Evolutionary conservation across 2,797 vertebrate species (phyloP).

Genomic region (Melanogrammus aeglefinus): DNA sequence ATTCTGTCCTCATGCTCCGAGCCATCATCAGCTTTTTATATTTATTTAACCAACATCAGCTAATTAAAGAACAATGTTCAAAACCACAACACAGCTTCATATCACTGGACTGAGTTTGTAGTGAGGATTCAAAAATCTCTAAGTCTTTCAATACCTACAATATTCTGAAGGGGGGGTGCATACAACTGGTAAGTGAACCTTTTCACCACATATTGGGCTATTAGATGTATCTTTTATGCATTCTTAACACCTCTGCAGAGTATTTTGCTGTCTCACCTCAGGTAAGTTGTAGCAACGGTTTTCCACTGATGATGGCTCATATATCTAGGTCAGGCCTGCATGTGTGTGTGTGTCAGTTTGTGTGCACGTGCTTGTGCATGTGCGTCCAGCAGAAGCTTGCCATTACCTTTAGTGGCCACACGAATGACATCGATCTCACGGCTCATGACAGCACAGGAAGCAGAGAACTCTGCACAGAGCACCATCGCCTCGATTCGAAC

Average conservation of each 20-base stretch:
- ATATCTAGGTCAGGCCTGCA: slow-evolving; percentile 52
- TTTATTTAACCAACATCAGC: not conserved
- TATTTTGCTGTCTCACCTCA: not conserved
- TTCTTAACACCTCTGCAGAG: not conserved
- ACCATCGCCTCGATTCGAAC: slow-evolving; percentile 95
- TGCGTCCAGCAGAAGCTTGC: not conserved
- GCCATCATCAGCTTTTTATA: not conserved
- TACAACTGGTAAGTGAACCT: not conserved
- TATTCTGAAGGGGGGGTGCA: not conserved
- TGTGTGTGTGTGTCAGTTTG: slow-evolving; percentile 12
- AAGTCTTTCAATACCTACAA: not conserved
- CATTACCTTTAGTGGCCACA: slow-evolving; percentile 86
- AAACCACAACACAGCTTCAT: not conserved
- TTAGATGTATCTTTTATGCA: not conserved
- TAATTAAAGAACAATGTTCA: not conserved
- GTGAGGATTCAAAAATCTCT: not conserved
- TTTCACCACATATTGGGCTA: not conserved
- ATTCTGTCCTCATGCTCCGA: not conserved
- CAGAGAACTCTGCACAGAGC: slow-evolving; percentile 87
- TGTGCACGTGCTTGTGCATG: not conserved
- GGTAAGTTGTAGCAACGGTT: slow-evolving; percentile 27
- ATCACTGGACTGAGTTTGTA: not conserved
- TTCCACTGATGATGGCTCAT: slow-evolving; percentile 34
- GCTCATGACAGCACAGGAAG: slow-evolving; percentile 83
- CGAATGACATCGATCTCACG: slow-evolving; percentile 85